A percentile compares a stretch with the other conserved stretches of the same genome.
phyloP scores from a whole-genome alignment of 2,113 vertebrate genomes.

The Aspiorhynchus laticeps region DNA sequence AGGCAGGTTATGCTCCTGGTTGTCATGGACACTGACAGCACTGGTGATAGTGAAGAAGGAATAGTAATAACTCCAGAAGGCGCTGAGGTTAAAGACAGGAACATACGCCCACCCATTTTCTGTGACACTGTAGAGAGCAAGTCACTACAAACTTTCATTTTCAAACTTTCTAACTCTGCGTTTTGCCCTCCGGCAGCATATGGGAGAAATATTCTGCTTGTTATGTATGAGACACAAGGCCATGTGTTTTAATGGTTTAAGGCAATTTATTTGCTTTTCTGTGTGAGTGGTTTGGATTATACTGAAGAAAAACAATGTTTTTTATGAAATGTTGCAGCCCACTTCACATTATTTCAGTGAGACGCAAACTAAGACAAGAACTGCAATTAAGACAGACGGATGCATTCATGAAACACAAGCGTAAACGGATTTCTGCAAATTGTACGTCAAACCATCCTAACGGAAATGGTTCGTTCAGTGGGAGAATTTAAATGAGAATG shows the following conservation, averaged over 20 bases:
- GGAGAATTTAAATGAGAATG: constrained; percentile 10
- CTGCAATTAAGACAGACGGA: background rate
- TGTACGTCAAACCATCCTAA: background rate
- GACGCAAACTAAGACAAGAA: background rate
- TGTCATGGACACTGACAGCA: constrained; percentile 24
- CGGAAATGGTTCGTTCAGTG: background rate
- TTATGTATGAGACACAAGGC: constrained; percentile 16
- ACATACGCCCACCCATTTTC: constrained; percentile 21
- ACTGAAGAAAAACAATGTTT: background rate
- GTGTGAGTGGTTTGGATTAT: background rate
- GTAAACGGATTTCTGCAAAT: background rate
- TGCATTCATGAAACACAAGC: background rate
- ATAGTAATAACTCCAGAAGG: constrained; percentile 32
- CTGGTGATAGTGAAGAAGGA: background rate
- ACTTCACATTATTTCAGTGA: background rate
- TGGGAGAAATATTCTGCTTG: constrained; percentile 11
- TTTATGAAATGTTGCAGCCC: background rate
- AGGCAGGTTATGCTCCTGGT: constrained; percentile 38
- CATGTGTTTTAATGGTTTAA: constrained; percentile 7
- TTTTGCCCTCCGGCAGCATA: constrained; percentile 29
- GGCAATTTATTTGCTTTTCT: constrained; percentile 18
- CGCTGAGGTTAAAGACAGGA: constrained; percentile 21
- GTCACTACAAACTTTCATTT: background rate
- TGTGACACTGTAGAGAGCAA: background rate
- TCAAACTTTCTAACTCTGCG: constrained; percentile 17